Conservation (phyloP, 2,888 invertebrate genomes). For the Cryptops parisi region DNA sequence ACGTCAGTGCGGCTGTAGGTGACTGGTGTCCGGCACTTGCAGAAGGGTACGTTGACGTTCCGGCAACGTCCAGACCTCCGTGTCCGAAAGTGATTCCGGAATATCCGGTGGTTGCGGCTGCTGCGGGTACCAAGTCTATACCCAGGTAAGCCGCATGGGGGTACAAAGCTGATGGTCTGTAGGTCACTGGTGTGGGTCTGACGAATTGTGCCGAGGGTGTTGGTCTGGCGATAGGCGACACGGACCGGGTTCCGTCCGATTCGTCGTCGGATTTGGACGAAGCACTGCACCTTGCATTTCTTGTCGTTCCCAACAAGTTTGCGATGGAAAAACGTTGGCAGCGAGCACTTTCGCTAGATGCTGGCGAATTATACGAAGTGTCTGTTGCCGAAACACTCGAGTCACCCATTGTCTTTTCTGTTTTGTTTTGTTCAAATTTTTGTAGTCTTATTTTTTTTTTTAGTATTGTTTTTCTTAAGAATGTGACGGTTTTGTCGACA, state of each 20-base stretch:
- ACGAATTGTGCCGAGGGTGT: background rate
- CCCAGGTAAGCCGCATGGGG: background rate
- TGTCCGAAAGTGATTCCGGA: background rate
- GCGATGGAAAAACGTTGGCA: background rate
- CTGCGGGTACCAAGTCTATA: background rate
- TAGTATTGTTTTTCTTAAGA: too few species aligned
- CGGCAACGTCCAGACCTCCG: background rate
- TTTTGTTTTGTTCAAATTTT: too few species aligned
- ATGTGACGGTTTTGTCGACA: too few species aligned
- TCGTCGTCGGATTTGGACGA: background rate
- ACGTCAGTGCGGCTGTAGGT: background rate
- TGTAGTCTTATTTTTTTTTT: too few species aligned
- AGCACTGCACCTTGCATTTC: background rate
- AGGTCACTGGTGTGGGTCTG: constrained; percentile 1
- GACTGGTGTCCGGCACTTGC: background rate
- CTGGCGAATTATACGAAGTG: too few species aligned
- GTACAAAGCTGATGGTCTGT: background rate
- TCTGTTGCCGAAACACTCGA: too few species aligned
- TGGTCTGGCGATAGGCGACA: background rate
- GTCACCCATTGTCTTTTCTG: too few species aligned
- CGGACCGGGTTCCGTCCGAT: background rate
- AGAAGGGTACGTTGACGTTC: background rate
- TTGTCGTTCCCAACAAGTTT: background rate
- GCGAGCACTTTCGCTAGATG: background rate
- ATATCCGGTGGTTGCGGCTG: background rate